Percentiles rank a stretch among this genome's conserved stretches.
These are phyloP conservation scores for Diprion similis DNA, from an alignment of 1,140 invertebrate species.

Conservation along the genomic window DNA sequence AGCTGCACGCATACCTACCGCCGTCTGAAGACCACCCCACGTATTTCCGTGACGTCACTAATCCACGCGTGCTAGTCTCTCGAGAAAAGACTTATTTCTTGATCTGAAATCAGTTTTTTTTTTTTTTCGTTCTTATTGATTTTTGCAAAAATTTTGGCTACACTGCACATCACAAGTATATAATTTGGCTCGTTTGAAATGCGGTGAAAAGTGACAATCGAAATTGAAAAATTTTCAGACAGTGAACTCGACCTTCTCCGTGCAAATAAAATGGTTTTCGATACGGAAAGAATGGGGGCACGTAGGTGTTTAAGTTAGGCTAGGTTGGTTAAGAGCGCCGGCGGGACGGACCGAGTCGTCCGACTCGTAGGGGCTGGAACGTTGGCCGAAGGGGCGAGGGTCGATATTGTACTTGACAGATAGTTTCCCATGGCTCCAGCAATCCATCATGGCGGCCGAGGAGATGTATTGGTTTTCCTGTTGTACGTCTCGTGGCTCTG, in stretches of 20 bases:
- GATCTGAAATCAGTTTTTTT: neutral
- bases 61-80: neutral
- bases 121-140: neutral
- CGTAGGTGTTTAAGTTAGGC: neutral
- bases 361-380: conserved; percentile 46
- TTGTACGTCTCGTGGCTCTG: conserved; percentile 42
- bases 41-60: neutral
- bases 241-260: neutral
- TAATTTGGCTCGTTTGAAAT: too few species aligned
- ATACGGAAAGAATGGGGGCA: neutral
- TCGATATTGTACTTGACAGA: conserved; percentile 64
- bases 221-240: neutral
- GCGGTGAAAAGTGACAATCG: neutral
- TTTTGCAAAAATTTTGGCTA: neutral
- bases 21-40: neutral
- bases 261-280: neutral
- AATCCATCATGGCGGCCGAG: conserved; percentile 60
- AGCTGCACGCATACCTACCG: neutral
- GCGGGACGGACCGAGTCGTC: conserved; percentile 10
- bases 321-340: neutral
- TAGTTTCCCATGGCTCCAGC: conserved; percentile 60
- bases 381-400: conserved; percentile 49
- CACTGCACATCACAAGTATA: too few species aligned
- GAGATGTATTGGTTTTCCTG: conserved; percentile 59
- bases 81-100: neutral